Evolutionary conservation across 2,797 vertebrate species (phyloP).

Genomic region (Bradypodion pumilum): DNA sequence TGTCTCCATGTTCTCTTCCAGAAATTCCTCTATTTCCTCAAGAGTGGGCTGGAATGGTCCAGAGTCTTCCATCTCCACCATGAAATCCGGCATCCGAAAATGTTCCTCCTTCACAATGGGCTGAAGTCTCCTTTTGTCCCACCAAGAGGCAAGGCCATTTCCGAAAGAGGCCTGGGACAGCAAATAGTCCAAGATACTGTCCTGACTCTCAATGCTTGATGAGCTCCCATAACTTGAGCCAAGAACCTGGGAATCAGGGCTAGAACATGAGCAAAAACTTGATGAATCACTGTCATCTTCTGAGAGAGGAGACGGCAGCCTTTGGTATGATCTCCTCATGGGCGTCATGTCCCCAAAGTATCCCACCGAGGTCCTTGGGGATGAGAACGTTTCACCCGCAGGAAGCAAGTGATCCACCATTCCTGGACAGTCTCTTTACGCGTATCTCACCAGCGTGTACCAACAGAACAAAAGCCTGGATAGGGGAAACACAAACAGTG

Average conservation of each 20-base stretch:
- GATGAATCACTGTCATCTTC: constrained; percentile 93
- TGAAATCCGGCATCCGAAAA: constrained; percentile 84
- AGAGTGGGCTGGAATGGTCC: constrained; percentile 94
- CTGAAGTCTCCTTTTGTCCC: constrained; percentile 80
- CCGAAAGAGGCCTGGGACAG: constrained; percentile 88
- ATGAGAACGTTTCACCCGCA: constrained; percentile 90
- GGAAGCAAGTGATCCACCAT: constrained; percentile 97
- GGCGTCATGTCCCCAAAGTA: constrained; percentile 85
- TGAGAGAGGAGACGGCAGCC: constrained; percentile 88
- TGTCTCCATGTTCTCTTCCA: constrained; percentile 96
- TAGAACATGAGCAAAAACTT: constrained; percentile 91
- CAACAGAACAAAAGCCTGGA: constrained; percentile 60
- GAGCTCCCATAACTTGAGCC: constrained; percentile 89
- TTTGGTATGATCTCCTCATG: constrained; percentile 83
- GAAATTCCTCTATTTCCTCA: constrained; percentile 98
- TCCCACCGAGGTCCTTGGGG: constrained; percentile 70
- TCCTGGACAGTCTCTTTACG: constrained; percentile 75
- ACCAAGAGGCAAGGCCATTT: constrained; percentile 77
- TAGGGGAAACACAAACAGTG: constrained; percentile 58
- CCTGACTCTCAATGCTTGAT: constrained; percentile 85
- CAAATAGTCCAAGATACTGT: constrained; percentile 90
- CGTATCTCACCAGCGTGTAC: constrained; percentile 71
- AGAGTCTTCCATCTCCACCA: constrained; percentile 82
- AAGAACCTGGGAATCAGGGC: constrained; percentile 87
- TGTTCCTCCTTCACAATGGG: constrained; percentile 83